Evolutionary conservation across 2,113 vertebrate species (phyloP).

Genomic region (Nycticorax nycticorax): DNA sequence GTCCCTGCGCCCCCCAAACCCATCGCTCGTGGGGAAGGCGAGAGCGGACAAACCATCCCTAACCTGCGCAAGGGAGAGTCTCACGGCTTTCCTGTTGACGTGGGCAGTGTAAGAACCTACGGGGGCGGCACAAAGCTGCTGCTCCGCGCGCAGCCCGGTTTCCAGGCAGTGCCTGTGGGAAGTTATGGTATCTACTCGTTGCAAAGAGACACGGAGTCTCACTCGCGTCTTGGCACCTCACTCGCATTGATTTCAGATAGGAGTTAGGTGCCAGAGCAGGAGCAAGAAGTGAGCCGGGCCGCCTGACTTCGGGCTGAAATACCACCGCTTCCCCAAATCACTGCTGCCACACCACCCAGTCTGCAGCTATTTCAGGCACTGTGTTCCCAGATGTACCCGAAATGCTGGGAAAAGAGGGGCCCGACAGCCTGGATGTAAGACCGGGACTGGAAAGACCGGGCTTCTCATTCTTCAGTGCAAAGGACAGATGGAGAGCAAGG

Average conservation of each 20-base stretch:
- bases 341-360: neutral
- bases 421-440: neutral
- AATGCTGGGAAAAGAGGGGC: neutral
- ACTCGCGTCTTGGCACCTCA: slow-evolving; percentile 5
- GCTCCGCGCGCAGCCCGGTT: fast-evolving
- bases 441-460: fast-evolving
- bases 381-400: neutral
- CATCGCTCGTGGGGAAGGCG: neutral
- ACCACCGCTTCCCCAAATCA: neutral
- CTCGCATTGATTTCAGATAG: slow-evolving; percentile 33
- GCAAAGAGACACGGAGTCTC: slow-evolving; percentile 45
- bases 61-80: fast-evolving
- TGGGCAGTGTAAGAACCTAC: fast-evolving
- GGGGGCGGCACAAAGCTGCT: neutral
- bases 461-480: neutral
- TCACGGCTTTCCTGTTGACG: neutral
- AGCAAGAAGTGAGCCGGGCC: neutral
- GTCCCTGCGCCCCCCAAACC: no score
- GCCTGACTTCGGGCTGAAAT: neutral
- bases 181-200: neutral
- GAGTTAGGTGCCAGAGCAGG: slow-evolving; percentile 3
- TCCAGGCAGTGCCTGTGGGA: neutral
- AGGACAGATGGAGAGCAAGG: neutral
- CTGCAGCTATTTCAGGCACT: neutral
- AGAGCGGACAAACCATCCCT: neutral